Evolutionary conservation across 2,888 invertebrate species (phyloP), one percentile per base, ranked within the genome.

Genomic region (Diachrysia chrysitis): DNA sequence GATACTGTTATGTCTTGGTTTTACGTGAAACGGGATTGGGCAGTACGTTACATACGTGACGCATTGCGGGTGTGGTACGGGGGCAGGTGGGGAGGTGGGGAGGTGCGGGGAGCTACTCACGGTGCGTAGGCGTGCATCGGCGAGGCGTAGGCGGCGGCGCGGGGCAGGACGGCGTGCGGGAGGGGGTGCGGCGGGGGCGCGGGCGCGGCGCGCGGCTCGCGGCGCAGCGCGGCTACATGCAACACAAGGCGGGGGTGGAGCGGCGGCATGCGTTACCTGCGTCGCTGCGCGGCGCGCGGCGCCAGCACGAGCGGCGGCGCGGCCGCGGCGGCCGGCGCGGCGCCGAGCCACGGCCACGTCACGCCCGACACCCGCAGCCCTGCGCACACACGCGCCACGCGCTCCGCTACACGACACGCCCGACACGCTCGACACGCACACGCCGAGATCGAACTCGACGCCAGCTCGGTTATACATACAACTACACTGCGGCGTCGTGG

Each of bases 61-160:
- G 32, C 32, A 1, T 0, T 21, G 57, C 42, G 9, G 55, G 71
- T 25, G 80, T 66, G 68, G 67, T 6, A 55, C 53, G 72, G 64
- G 65, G 61, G 0, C 9, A 65, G 46, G 17, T 12, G 55, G 63
- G 58, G 63, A 59, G 63, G 66, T 7, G 46, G 54, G 46, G 57
- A 21, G 64, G 58, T 12, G 65, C 19, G 16, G 92, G 19, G 48
- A 19, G 48, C 48, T 97, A 98, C 98, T 98, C 97, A 98, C 98
- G 97, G 98, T 93, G 98, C 97, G 96, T 98, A 98, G 90, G 98
- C 98, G 96, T 98, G 98, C 94, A 98, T 96, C 91, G 97, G 97
- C 91, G 97, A 96, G 87, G 97, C 97, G 89, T 96, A 96, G 90
- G 97, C 97, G 83, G 97, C 96, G 75, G 97, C 96, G 98, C 97